phyloP scores from a whole-genome alignment of 64 coral and sea anemone genomes.

The Hydrozoanthus tunicans region DNA sequence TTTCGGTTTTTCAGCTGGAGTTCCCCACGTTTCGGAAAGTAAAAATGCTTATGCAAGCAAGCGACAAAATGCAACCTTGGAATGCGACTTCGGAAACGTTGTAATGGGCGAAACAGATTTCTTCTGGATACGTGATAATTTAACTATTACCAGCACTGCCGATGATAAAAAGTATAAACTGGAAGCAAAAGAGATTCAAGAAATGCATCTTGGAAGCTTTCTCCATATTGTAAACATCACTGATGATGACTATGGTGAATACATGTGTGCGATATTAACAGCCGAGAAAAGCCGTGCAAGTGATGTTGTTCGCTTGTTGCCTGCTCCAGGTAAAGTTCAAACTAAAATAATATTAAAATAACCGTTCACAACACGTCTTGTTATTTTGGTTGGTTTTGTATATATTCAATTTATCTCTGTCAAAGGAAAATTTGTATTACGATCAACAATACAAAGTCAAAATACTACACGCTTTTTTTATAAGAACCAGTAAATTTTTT shows the following conservation, averaged over 20 bases:
- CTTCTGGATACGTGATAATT: background rate
- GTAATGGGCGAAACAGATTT: background rate
- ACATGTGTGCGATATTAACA: background rate
- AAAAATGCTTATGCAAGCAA: background rate
- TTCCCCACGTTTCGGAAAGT: background rate
- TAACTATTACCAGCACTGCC: background rate
- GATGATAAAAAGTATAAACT: background rate
- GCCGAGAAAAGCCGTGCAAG: background rate
- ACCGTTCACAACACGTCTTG: no score
- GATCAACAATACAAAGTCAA: no score
- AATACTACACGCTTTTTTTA: no score
- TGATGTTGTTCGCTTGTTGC: background rate
- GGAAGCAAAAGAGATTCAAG: background rate
- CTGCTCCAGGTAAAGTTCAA: background rate
- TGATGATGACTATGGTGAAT: conserved; percentile 4
- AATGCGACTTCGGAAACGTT: background rate
- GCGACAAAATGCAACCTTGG: conserved; percentile 14
- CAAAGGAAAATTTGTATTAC: no score
- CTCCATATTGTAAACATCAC: background rate
- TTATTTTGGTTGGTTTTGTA: no score
- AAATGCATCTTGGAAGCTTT: background rate
- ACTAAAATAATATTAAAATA: background rate
- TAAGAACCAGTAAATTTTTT: no score
- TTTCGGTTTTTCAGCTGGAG: background rate
- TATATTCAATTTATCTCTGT: no score